Conservation (phyloP, 2,888 invertebrate species). For the Macropis europaea region DNA sequence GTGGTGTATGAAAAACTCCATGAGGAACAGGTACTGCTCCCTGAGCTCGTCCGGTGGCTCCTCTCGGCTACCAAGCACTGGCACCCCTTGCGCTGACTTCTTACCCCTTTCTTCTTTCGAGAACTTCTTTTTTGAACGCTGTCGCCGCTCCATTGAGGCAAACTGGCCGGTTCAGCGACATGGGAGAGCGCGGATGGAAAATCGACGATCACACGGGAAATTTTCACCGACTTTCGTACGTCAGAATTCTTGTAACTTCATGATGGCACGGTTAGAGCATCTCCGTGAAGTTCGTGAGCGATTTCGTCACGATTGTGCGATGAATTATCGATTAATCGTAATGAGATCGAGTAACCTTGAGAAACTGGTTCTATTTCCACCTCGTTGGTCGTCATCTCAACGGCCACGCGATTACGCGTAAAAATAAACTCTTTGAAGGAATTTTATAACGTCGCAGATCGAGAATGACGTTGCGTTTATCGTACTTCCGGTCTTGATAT, state of each 20-base stretch:
- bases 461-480: too few species aligned
- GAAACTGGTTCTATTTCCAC: background rate
- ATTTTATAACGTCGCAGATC: too few species aligned
- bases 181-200: background rate
- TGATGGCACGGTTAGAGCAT: conserved; percentile 4
- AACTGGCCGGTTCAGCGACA: background rate
- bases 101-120: background rate
- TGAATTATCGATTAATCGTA: conserved; percentile 2
- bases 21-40: conserved; percentile 81
- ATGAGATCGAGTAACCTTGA: background rate
- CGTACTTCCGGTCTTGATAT: too few species aligned
- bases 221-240: background rate
- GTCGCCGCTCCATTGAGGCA: conserved; percentile 14
- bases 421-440: too few species aligned
- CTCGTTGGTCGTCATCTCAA: background rate
- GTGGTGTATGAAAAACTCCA: conserved; percentile 84
- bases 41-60: background rate
- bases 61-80: conserved; percentile 21
- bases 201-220: background rate
- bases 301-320: background rate
- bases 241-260: background rate
- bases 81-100: background rate
- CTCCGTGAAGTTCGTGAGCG: conserved; percentile 10
- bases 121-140: conserved; percentile 7
- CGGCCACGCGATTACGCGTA: background rate